Conservation (phyloP, 2,113 vertebrate genomes). For the Muntiacus reevesi region DNA sequence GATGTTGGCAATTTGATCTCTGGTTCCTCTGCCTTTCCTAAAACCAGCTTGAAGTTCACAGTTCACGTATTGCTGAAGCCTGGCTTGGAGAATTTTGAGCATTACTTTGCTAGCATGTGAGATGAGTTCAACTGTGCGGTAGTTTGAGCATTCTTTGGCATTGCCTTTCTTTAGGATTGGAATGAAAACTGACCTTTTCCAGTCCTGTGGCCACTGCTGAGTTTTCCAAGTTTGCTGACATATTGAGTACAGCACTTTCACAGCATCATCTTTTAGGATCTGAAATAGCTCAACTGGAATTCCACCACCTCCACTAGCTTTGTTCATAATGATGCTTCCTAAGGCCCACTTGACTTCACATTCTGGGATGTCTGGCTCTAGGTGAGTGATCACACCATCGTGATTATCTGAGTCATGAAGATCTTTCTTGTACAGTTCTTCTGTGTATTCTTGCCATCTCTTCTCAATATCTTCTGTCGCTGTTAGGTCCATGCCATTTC, state of each 20-base stretch:
- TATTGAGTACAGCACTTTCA: no score
- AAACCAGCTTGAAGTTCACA: background rate
- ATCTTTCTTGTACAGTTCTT: no score
- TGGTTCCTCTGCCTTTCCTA: background rate
- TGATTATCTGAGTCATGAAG: no score
- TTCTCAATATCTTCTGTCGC: no score
- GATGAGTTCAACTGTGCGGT: accelerated
- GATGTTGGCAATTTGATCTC: background rate
- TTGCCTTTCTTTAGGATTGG: background rate
- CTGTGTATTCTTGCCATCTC: no score
- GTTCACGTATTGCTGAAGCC: background rate
- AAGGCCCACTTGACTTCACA: background rate
- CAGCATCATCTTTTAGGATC: no score
- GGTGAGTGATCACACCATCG: no score
- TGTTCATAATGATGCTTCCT: background rate
- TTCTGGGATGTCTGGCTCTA: background rate
- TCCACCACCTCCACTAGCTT: background rate
- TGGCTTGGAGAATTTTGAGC: background rate
- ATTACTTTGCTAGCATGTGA: background rate
- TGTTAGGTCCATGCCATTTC: no score
- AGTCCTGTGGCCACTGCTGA: background rate
- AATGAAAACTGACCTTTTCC: background rate
- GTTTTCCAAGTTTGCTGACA: no score
- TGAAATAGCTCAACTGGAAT: background rate
- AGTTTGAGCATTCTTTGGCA: background rate